A percentile compares a stretch with the other conserved stretches of the same genome.
Conservation (phyloP, 2,888 invertebrate genomes). For the Chloromyia formosa region DNA sequence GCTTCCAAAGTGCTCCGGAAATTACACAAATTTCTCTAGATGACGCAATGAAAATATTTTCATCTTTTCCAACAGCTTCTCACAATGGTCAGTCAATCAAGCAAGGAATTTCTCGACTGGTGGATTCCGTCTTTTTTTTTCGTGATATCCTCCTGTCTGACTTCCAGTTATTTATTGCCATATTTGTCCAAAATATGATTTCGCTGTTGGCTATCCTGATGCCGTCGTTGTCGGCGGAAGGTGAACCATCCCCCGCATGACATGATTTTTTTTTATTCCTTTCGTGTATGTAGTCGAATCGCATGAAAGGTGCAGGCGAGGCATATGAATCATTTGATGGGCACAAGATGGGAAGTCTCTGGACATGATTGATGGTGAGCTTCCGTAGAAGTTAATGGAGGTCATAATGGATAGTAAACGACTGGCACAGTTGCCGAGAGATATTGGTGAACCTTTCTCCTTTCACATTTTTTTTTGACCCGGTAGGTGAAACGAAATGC, state of each 20-base stretch:
- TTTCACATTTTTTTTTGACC: background rate
- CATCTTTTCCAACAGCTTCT: background rate
- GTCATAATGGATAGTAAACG: conserved; percentile 34
- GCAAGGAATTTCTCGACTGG: conserved; percentile 8
- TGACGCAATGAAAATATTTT: conserved; percentile 38
- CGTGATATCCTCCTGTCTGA: conserved; percentile 35
- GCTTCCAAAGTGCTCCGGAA: conserved; percentile 23
- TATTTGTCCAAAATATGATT: conserved; percentile 43
- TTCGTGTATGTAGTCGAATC: background rate
- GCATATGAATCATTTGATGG: conserved; percentile 35
- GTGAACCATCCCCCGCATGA: background rate
- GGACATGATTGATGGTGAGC: conserved; percentile 38
- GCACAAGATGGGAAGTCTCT: conserved; percentile 40
- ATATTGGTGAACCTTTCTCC: background rate
- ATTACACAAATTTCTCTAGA: conserved; percentile 31
- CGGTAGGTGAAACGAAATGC: background rate
- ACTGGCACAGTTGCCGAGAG: conserved; percentile 1
- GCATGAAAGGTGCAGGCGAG: background rate
- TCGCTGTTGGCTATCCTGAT: conserved; percentile 23
- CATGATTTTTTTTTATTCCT: background rate
- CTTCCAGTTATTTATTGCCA: conserved; percentile 42
- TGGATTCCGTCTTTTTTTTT: background rate
- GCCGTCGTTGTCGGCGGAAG: background rate
- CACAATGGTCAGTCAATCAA: conserved; percentile 10
- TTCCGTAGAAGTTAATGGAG: conserved; percentile 42